These are phyloP conservation scores for Ageneiosus marmoratus DNA, from an alignment of 2,113 vertebrate species.

Conservation along the genomic window DNA sequence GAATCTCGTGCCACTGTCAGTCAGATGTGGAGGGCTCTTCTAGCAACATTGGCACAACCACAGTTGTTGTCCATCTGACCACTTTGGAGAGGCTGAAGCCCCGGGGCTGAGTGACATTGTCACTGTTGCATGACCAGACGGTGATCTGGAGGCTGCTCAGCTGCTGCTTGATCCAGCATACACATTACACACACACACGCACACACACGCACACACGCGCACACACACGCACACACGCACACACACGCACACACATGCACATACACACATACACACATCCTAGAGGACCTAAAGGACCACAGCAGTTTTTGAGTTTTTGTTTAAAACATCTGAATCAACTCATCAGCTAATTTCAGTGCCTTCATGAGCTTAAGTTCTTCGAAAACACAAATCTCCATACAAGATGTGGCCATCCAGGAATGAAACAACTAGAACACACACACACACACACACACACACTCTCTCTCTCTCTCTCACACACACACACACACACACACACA, in stretches of 20 bases:
- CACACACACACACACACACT: neutral
- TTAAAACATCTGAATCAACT: neutral
- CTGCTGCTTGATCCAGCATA: conserved; percentile 68
- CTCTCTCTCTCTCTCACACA: neutral
- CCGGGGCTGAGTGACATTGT: conserved; percentile 75
- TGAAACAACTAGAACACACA: neutral
- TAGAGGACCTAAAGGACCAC: neutral
- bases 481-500: conserved; percentile 35
- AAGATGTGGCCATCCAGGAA: neutral
- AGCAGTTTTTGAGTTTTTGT: neutral
- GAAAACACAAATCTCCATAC: neutral
- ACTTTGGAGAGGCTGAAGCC: conserved; percentile 70
- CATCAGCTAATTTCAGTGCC: neutral
- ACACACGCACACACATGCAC: conserved; percentile 4
- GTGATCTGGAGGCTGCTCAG: conserved; percentile 74
- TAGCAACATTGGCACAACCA: conserved; percentile 72
- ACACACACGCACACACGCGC: conserved; percentile 42
- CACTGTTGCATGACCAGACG: conserved; percentile 73
- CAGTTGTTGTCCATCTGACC: conserved; percentile 78
- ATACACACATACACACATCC: neutral
- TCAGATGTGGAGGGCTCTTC: conserved; percentile 63
- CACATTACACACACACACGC: conserved; percentile 21
- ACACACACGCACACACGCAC: conserved; percentile 16
- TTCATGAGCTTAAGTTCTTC: neutral
- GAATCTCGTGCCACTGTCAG: conserved; percentile 75